A percentile compares a stretch with the other conserved stretches of the same genome.
Evolutionary conservation across 2,113 vertebrate species (phyloP).

Genomic region (Percopsis transmontana): DNA sequence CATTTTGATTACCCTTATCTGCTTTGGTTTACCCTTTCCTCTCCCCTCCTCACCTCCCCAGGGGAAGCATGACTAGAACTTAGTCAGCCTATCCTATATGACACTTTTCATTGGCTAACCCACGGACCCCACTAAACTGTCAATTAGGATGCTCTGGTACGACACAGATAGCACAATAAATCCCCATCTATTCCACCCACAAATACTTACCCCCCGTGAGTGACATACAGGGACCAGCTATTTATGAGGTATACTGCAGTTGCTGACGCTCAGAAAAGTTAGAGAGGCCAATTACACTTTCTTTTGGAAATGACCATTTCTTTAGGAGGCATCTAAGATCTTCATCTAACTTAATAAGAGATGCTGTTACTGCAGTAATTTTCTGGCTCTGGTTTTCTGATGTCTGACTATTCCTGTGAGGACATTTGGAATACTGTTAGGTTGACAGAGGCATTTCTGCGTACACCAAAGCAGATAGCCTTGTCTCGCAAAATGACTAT

Average conservation of each 20-base stretch:
- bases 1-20: background rate
- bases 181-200: constrained; percentile 24
- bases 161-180: constrained; percentile 27
- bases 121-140: constrained; percentile 3
- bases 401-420: background rate
- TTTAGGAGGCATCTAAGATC: too few relatives aligned
- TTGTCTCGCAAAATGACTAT: background rate
- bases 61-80: background rate
- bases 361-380: too few relatives aligned
- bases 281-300: background rate
- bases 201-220: constrained; percentile 9
- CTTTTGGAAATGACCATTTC: background rate
- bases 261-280: constrained; percentile 22
- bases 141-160: constrained; percentile 24
- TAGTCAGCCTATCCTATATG: constrained; percentile 29
- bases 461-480: background rate
- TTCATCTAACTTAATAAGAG: too few relatives aligned
- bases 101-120: background rate
- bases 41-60: background rate
- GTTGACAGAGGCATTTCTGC: background rate
- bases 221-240: constrained; percentile 13
- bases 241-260: background rate
- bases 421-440: background rate
- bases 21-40: background rate
- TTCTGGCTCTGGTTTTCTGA: too few relatives aligned